Evolutionary conservation across 2,888 invertebrate genomes (phyloP).

Genomic region (Drosophila colorata): DNA sequence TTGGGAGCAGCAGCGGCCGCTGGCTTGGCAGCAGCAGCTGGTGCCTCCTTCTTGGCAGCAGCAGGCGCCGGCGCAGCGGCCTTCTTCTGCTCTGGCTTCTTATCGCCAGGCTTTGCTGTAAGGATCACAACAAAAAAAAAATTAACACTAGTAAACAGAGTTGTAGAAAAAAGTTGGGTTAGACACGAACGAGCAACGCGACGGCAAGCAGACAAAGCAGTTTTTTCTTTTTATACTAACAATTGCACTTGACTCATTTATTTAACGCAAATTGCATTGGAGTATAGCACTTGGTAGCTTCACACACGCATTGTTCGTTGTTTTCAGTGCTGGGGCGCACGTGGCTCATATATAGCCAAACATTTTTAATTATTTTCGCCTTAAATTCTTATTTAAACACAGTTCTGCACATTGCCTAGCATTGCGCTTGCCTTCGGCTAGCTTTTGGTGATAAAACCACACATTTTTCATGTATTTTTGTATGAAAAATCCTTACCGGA

Average conservation of each 20-base stretch:
- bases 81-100: slow-evolving; percentile 86
- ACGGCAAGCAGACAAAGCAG: slow-evolving; percentile 10
- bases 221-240: neutral
- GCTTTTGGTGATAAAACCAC: slow-evolving; percentile 45
- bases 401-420: slow-evolving; percentile 11
- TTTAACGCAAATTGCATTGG: neutral
- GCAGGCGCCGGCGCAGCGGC: slow-evolving; percentile 83
- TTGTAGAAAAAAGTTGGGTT: slow-evolving; percentile 67
- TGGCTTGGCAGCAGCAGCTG: slow-evolving; percentile 83
- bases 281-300: neutral
- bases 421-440: slow-evolving; percentile 29
- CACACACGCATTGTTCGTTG: slow-evolving; percentile 18
- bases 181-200: slow-evolving; percentile 48
- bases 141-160: slow-evolving; percentile 54
- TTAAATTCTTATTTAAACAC: slow-evolving; percentile 40
- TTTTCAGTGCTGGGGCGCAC: slow-evolving; percentile 48
- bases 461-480: slow-evolving; percentile 58
- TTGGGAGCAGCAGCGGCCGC: slow-evolving; percentile 75
- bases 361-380: slow-evolving; percentile 32
- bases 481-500: slow-evolving; percentile 88
- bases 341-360: slow-evolving; percentile 56
- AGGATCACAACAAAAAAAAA: slow-evolving; percentile 41
- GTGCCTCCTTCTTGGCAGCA: slow-evolving; percentile 85
- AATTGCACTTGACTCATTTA: slow-evolving; percentile 6
- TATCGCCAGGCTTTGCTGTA: slow-evolving; percentile 87